These are phyloP conservation scores for Lepus townsendii DNA, from an alignment of 2,797 vertebrate species.

Conservation along the genomic window DNA sequence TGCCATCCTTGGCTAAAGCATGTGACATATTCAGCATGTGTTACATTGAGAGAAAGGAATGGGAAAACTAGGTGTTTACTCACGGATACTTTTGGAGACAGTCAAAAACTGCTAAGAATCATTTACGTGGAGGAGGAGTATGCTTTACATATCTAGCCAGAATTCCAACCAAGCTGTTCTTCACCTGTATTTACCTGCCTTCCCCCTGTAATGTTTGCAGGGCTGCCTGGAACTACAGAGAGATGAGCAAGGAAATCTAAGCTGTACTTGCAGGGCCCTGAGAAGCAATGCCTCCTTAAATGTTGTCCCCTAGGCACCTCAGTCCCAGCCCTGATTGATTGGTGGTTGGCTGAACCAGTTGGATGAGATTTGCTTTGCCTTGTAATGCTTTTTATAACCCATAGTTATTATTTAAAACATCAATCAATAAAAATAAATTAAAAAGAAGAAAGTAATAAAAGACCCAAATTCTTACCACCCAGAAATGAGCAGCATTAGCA, in stretches of 20 bases:
- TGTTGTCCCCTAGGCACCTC: neutral
- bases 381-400: neutral
- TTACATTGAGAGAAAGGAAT: neutral
- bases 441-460: neutral
- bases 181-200: neutral
- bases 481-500: neutral
- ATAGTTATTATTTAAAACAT: neutral
- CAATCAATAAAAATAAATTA: neutral
- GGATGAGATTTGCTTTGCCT: conserved; percentile 14
- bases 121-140: neutral
- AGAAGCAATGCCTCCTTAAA: neutral
- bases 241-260: neutral
- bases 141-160: neutral
- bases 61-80: neutral
- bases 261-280: too few species aligned
- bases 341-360: neutral
- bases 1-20: neutral
- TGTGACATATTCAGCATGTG: neutral
- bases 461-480: neutral
- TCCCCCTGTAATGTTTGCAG: neutral
- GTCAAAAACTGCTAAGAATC: neutral
- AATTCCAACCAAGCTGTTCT: neutral
- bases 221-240: neutral
- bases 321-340: neutral
- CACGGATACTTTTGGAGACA: neutral